phyloP scores from a whole-genome alignment of 1,140 invertebrate species.

The Rhyacophila brunnea region DNA sequence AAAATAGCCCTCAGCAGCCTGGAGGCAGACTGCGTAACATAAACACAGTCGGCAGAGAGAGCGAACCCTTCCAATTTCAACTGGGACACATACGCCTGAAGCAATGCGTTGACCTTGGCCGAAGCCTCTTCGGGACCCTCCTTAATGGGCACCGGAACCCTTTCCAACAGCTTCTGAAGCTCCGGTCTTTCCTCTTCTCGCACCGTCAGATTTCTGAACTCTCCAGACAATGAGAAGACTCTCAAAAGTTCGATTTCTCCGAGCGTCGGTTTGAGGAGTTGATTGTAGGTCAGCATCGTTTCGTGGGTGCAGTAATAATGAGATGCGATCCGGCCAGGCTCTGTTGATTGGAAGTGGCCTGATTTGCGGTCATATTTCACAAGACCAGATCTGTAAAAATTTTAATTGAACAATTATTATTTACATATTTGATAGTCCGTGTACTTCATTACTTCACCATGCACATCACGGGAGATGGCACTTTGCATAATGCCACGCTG shows the following conservation, averaged over 20 bases:
- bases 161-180: constrained; percentile 70
- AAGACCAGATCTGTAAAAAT: constrained; percentile 72
- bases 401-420: no score
- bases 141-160: constrained; percentile 98
- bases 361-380: constrained; percentile 95
- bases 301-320: constrained; percentile 98
- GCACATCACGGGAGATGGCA: no score
- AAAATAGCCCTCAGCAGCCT: constrained; percentile 95
- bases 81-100: constrained; percentile 96
- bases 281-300: constrained; percentile 96
- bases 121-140: constrained; percentile 98
- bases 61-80: constrained; percentile 98
- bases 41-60: constrained; percentile 99
- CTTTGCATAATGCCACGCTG: no score
- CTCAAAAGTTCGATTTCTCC: constrained; percentile 98
- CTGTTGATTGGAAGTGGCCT: constrained; percentile 90
- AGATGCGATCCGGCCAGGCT: constrained; percentile 94
- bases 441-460: no score
- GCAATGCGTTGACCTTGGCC: constrained; percentile 90
- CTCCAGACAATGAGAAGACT: constrained; percentile 97
- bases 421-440: no score
- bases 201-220: constrained; percentile 91
- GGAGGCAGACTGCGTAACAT: constrained; percentile 96
- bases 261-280: constrained; percentile 92
- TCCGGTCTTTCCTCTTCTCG: constrained; percentile 98